A percentile compares a stretch with the other conserved stretches of the same genome.
Evolutionary conservation across 2,113 vertebrate species (phyloP).

Genomic region (Labeo rohita): DNA sequence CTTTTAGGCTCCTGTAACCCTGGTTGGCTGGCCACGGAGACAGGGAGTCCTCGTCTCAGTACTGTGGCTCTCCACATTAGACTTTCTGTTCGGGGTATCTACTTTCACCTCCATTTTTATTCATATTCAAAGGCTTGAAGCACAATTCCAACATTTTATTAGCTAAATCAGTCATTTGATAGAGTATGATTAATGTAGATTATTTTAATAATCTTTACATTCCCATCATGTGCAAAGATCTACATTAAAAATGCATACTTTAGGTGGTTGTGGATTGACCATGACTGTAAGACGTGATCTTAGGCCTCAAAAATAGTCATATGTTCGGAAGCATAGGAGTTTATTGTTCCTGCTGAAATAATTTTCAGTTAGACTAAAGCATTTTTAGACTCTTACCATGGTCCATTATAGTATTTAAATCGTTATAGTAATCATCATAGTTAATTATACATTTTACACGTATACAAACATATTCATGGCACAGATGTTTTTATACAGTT

Average conservation of each 20-base stretch:
- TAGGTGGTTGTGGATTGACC: neutral
- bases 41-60: slow-evolving; percentile 41
- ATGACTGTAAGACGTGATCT: slow-evolving; percentile 20
- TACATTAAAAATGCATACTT: neutral
- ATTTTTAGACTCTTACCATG: neutral
- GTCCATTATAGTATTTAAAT: neutral
- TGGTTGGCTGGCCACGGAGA: slow-evolving; percentile 50
- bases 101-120: slow-evolving; percentile 28
- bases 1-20: slow-evolving; percentile 51
- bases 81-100: slow-evolving; percentile 38
- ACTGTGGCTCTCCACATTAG: slow-evolving; percentile 45
- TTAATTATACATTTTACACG: neutral
- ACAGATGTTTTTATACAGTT: neutral
- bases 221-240: neutral
- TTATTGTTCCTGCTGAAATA: neutral
- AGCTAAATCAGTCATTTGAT: slow-evolving; percentile 1
- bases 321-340: neutral
- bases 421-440: no score
- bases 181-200: neutral
- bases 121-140: slow-evolving; percentile 32
- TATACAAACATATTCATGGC: neutral
- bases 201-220: neutral
- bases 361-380: neutral
- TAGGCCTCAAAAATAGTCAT: neutral
- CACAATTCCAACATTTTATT: slow-evolving; percentile 20